Conservation (phyloP, 2,797 vertebrate genomes). For the Lacerta viridis region DNA sequence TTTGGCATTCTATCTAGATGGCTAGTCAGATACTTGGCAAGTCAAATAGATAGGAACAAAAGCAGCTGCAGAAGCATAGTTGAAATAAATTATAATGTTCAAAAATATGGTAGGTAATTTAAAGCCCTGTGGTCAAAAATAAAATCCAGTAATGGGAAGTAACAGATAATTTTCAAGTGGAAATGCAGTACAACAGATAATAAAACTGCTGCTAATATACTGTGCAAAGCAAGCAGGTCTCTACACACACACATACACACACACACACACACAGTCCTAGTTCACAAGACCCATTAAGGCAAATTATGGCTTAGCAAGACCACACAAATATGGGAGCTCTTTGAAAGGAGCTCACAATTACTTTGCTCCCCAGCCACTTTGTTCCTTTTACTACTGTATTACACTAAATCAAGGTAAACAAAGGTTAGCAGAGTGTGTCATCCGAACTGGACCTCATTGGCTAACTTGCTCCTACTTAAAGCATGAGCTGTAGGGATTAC, state of each 20-base stretch:
- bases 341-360: no score
- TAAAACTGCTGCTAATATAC: constrained; percentile 1
- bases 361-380: no score
- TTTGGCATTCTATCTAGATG: neutral
- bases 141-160: constrained; percentile 17
- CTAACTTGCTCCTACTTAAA: no score
- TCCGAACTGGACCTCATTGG: no score
- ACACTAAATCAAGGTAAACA: no score
- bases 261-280: neutral
- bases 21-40: neutral
- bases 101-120: neutral
- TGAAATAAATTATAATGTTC: constrained; percentile 21
- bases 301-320: no score
- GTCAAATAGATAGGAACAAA: constrained; percentile 4
- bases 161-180: constrained; percentile 1
- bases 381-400: no score
- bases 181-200: constrained; percentile 12
- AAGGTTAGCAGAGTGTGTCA: no score
- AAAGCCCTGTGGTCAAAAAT: neutral
- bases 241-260: neutral
- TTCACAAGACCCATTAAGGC: no score
- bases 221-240: neutral
- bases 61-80: neutral
- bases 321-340: no score
- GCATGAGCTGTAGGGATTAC: no score